phyloP scores from a whole-genome alignment of 2,113 vertebrate genomes.

The Potamarius usumacintae region DNA sequence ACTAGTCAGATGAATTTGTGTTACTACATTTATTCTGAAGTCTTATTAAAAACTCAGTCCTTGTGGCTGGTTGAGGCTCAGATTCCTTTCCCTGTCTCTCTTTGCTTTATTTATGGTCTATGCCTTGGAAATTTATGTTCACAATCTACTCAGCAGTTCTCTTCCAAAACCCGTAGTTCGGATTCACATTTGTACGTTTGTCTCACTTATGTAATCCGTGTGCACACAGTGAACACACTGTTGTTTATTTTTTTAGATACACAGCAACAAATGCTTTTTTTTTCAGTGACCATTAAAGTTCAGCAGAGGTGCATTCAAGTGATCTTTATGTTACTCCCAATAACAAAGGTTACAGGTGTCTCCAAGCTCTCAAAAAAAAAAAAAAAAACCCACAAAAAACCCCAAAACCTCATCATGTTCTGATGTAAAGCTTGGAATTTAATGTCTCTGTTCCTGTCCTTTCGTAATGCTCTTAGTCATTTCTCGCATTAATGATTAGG shows the following conservation, averaged over 20 bases:
- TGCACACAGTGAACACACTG: not conserved
- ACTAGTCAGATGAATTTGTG: not conserved
- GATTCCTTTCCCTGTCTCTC: not conserved
- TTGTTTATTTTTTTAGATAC: conserved; percentile 3
- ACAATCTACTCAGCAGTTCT: conserved; percentile 45
- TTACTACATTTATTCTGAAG: not conserved
- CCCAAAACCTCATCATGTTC: conserved; percentile 30
- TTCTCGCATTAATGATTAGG: conserved; percentile 59
- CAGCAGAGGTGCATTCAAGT: conserved; percentile 20
- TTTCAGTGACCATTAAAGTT: conserved; percentile 14
- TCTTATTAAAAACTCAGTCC: not conserved
- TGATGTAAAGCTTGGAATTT: conserved; percentile 41
- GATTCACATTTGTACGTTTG: conserved; percentile 34
- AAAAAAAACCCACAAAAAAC: conserved; percentile 5
- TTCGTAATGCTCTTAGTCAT: conserved; percentile 30
- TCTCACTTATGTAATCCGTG: conserved; percentile 34
- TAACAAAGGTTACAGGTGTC: conserved; percentile 54
- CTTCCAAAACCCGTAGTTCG: conserved; percentile 36
- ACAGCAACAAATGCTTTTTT: not conserved
- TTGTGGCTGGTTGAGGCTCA: not conserved
- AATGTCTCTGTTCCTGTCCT: conserved; percentile 49
- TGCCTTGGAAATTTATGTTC: conserved; percentile 51
- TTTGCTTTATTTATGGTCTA: conserved; percentile 16
- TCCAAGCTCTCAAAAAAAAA: conserved; percentile 24
- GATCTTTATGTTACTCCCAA: not conserved